A percentile compares a stretch with the other conserved stretches of the same genome.
These are phyloP conservation scores for Oryzias curvinotus DNA, from an alignment of 2,113 vertebrate species.

Conservation along the genomic window DNA sequence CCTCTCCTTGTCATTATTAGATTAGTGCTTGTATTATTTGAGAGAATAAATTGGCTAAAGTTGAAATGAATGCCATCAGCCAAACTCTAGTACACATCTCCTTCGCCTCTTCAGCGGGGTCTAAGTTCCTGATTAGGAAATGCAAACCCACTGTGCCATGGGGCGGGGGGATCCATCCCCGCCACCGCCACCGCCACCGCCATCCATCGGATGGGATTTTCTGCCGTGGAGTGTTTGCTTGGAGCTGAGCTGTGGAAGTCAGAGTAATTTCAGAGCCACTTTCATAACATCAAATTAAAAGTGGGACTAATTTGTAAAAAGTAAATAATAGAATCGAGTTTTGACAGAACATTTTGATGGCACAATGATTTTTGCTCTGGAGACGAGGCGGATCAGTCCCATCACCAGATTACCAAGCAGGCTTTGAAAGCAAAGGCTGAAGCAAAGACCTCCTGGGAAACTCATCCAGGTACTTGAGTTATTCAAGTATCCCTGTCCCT, in stretches of 20 bases:
- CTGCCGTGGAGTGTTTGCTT: conserved; percentile 3
- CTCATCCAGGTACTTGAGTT: no score
- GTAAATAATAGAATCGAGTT: no score
- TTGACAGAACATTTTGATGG: no score
- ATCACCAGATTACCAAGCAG: no score
- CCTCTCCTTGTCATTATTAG: conserved; percentile 71
- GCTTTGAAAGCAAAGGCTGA: no score
- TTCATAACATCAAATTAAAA: conserved; percentile 8
- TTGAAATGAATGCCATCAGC: conserved; percentile 59
- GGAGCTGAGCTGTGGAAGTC: conserved; percentile 16
- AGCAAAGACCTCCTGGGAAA: no score
- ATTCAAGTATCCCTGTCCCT: no score
- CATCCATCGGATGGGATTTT: conserved; percentile 9
- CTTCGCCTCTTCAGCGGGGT: conserved; percentile 33
- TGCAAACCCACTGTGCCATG: background rate
- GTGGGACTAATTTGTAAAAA: conserved; percentile 3
- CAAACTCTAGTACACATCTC: conserved; percentile 44
- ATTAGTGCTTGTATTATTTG: conserved; percentile 71
- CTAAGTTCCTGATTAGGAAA: conserved; percentile 36
- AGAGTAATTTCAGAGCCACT: conserved; percentile 10
- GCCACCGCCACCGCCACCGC: background rate
- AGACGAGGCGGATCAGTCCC: no score
- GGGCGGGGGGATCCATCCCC: conserved; percentile 4
- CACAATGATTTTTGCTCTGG: no score
- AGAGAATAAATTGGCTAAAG: conserved; percentile 66